Evolutionary conservation across 1,140 invertebrate genomes (phyloP), one percentile per base, ranked within the genome.

Genomic region (Camponotus floridanus): DNA sequence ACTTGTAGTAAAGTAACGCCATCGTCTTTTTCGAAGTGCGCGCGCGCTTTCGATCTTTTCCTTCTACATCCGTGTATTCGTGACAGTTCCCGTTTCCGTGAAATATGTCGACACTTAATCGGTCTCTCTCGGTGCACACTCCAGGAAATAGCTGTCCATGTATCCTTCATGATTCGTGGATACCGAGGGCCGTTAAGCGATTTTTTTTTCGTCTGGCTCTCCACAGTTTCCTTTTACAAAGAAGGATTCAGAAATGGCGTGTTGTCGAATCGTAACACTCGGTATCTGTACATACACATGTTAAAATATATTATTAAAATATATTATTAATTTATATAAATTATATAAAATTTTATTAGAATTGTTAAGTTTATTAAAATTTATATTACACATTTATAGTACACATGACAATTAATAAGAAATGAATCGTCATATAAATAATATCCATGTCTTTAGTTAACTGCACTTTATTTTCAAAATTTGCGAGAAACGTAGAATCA

Each of bases 31-130:
- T 59, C n/a, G n/a, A 83, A 55, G 13, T 21, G 57, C 71, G 31
- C 55, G 13, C 48, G 48, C 48, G 55, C 55, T 78, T 67, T 78
- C 57, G 68, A 74, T 83, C 55, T 39, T 57, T 73, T 61, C 36
- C 67, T 81, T 21, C 67, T 61, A 33, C 61, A 76, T 55, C 81
- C 83, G 73, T 36, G 36, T 33, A 65, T 74, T 73, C 70, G 81
- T 65, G 86, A 87, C 81, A 70, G 86, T 87, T 78, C 71, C 71
- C 73, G 73, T 85, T 85, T 76, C 65, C 86, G 65, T 87, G 83
- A 87, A 87, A 87, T 86, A 86, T 87, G 86, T 80, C 74, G 67
- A 76, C 84, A 70, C 71, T 68, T 87, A 87, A 87, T 87, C 84
- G 74, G 76, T 78, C 21, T 70, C 73, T 71, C 48, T 7, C 64